Evolutionary conservation across 2,797 vertebrate species (phyloP), one percentile per base, ranked within the genome.

Genomic region (Brotula barbata): DNA sequence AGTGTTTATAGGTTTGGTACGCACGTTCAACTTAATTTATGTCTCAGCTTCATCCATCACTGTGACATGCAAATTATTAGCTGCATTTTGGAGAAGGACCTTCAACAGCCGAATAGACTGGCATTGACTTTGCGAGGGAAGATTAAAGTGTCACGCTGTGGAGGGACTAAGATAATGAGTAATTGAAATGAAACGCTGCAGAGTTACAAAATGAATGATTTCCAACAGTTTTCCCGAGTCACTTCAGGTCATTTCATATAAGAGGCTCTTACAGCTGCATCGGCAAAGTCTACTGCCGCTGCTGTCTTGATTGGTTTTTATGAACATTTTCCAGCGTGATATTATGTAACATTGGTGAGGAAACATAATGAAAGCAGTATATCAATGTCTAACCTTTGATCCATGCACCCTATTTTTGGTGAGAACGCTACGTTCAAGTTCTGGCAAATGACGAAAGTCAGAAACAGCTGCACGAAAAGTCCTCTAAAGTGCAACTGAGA

Each of bases 111-210:
- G 25, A 47, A 31, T 51, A 37, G 51, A 51, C 50, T 56, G 23
- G 13, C 40, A 44, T 44, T 54, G 31, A 59, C 44, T 55, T 40
- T 45, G 37, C 33, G 41, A 51, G 34, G 2, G 25, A 6, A 61
- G 46, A 57, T 57, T 66, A 52, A 66, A 61, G 31, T 51, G 58
- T 61, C 49, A 49, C 1, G 1, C 33, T 45, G 25, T 10, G 11
- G 44, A 44, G 3, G 56, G 10, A 33, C 31, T 31, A 40, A 33
- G 23, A 48, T 61, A 50, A 56, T 50, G 42, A 52, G n/a, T 16
- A 34, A 34, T 16, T 58, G n/a, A 17, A 58, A 11, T 6, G 6
- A 7, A 33, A 33, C 2, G 31, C 5, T 33, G 6, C 9, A 6
- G 31, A 33, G 31, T 33, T 6, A 10, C 2, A 33, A 28, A 58